phyloP scores from a whole-genome alignment of 1,140 invertebrate genomes.

The Papilio xuthus region DNA sequence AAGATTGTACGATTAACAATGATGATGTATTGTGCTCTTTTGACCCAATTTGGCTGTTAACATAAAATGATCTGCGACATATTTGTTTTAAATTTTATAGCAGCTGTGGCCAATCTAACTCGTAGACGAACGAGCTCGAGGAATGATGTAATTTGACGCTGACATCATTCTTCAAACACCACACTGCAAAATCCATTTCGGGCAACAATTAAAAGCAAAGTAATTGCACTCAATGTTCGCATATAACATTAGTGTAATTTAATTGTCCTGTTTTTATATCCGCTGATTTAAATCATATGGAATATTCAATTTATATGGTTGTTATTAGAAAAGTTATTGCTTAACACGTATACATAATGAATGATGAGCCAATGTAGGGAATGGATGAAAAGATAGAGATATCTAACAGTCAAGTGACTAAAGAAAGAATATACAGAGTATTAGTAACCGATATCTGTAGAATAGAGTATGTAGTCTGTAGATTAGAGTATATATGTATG shows the following conservation, averaged over 20 bases:
- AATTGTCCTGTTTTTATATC: neutral
- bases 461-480: no score
- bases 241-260: constrained; percentile 18
- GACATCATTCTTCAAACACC: constrained; percentile 49
- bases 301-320: neutral
- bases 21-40: neutral
- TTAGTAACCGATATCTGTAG: no score
- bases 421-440: no score
- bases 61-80: constrained; percentile 11
- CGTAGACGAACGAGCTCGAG: constrained; percentile 20
- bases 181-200: constrained; percentile 49
- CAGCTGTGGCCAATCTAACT: constrained; percentile 26
- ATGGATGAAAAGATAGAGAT: neutral
- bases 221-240: constrained; percentile 22
- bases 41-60: constrained; percentile 24
- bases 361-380: neutral
- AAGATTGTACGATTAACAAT: neutral
- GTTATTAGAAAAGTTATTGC: neutral
- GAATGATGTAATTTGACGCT: constrained; percentile 50
- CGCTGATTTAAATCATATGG: neutral
- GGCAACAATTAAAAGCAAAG: constrained; percentile 40
- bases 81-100: constrained; percentile 35
- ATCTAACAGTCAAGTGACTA: no score
- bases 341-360: neutral
- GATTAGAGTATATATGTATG: no score